phyloP scores from a whole-genome alignment of 2,888 invertebrate genomes.

The Hydrotaea cyrtoneurina region DNA sequence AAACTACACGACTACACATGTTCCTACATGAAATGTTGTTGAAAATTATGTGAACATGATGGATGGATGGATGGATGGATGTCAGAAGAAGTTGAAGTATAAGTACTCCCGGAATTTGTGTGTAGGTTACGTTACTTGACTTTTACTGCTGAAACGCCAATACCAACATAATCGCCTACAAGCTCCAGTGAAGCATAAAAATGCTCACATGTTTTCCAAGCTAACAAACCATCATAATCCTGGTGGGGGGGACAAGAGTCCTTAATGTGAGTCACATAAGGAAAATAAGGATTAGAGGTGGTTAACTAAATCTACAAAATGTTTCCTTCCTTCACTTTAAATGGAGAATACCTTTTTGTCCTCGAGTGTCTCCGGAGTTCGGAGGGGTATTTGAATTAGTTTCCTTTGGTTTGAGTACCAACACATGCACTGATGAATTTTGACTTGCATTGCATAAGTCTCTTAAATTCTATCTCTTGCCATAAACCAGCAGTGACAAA shows the following conservation, averaged over 20 bases:
- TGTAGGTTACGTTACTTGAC: conserved; percentile 9
- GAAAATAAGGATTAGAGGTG: too few relatives aligned
- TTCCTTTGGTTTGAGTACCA: too few relatives aligned
- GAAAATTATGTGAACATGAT: neutral
- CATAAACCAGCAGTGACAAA: too few relatives aligned
- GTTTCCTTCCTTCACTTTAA: too few relatives aligned
- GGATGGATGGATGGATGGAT: neutral
- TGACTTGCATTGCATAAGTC: too few relatives aligned
- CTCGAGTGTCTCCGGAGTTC: too few relatives aligned
- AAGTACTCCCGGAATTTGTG: neutral
- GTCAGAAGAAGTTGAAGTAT: conserved; percentile 11
- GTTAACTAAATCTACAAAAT: too few relatives aligned
- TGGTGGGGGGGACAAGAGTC: neutral
- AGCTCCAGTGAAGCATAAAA: neutral
- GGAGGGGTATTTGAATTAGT: too few relatives aligned
- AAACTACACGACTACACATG: neutral
- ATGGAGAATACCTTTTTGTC: too few relatives aligned
- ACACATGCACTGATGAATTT: too few relatives aligned
- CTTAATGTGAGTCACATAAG: neutral
- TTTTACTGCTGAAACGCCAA: neutral
- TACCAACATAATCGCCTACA: neutral
- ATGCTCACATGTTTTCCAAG: neutral
- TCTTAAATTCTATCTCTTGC: too few relatives aligned
- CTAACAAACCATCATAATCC: neutral
- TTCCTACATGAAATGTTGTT: neutral